These are phyloP conservation scores for Carterocephalus palaemon DNA, from an alignment of 2,888 invertebrate genomes.

Conservation along the genomic window DNA sequence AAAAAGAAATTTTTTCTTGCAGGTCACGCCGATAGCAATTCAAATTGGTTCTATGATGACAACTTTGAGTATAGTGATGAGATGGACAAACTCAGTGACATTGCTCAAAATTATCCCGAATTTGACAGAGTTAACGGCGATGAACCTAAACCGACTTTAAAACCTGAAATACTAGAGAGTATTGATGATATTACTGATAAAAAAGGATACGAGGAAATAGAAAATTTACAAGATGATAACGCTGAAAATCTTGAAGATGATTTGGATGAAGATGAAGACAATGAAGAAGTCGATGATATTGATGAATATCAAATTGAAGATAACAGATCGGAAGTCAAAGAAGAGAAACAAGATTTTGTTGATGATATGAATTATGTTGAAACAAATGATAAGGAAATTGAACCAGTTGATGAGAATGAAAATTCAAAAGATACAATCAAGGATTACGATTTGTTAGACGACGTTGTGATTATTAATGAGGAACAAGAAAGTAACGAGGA, in stretches of 20 bases:
- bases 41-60: slow-evolving; percentile 27
- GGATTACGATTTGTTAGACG: slow-evolving; percentile 4
- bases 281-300: slow-evolving; percentile 26
- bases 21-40: slow-evolving; percentile 15
- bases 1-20: slow-evolving; percentile 5
- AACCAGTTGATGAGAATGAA: slow-evolving; percentile 18
- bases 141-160: no score
- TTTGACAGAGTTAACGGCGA: no score
- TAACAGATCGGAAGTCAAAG: slow-evolving; percentile 43
- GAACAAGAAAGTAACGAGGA: not conserved
- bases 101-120: no score
- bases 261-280: slow-evolving; percentile 24
- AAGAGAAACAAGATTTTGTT: slow-evolving; percentile 25
- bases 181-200: not conserved
- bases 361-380: slow-evolving; percentile 13
- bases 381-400: slow-evolving; percentile 15
- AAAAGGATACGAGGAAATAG: slow-evolving; percentile 23
- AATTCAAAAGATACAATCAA: slow-evolving; percentile 6
- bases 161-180: no score
- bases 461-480: not conserved
- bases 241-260: slow-evolving; percentile 25
- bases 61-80: slow-evolving; percentile 32
- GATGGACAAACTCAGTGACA: slow-evolving; percentile 26
- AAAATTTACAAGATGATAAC: slow-evolving; percentile 27
- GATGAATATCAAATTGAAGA: slow-evolving; percentile 59